A percentile compares a stretch with the other conserved stretches of the same genome.
phyloP scores from a whole-genome alignment of 2,888 invertebrate genomes.

The Hyles lineata region DNA sequence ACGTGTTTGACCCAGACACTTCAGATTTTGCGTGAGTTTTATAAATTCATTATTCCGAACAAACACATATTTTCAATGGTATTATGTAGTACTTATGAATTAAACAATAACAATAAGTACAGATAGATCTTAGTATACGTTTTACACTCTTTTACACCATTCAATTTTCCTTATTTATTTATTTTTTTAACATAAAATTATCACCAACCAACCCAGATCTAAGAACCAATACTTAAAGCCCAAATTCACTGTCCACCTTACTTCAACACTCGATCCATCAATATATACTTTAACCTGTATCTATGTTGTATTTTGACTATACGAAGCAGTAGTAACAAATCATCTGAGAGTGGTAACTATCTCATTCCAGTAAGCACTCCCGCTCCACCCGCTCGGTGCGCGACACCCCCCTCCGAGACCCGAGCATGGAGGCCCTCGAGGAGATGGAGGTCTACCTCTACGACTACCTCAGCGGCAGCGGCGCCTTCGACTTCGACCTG shows the following conservation, averaged over 20 bases:
- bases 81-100: too few relatives aligned
- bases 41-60: not conserved
- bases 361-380: conserved; percentile 63
- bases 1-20: conserved; percentile 81
- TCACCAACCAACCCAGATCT: too few relatives aligned
- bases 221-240: too few relatives aligned
- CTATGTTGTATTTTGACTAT: not conserved
- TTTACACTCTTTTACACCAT: too few relatives aligned
- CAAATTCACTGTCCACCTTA: too few relatives aligned
- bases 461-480: conserved; percentile 86
- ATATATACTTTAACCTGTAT: too few relatives aligned
- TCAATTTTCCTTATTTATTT: too few relatives aligned
- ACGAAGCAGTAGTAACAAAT: not conserved
- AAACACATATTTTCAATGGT: too few relatives aligned
- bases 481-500: conserved; percentile 83
- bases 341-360: not conserved
- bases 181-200: too few relatives aligned
- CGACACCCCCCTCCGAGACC: conserved; percentile 68
- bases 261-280: too few relatives aligned
- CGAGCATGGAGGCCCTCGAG: conserved; percentile 79
- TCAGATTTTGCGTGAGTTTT: conserved; percentile 75
- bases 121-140: too few relatives aligned
- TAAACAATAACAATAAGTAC: too few relatives aligned
- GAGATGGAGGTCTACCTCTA: conserved; percentile 86
- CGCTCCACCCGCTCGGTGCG: conserved; percentile 81